These are phyloP conservation scores for Bibio marci DNA, from an alignment of 2,888 invertebrate species.

Conservation along the genomic window DNA sequence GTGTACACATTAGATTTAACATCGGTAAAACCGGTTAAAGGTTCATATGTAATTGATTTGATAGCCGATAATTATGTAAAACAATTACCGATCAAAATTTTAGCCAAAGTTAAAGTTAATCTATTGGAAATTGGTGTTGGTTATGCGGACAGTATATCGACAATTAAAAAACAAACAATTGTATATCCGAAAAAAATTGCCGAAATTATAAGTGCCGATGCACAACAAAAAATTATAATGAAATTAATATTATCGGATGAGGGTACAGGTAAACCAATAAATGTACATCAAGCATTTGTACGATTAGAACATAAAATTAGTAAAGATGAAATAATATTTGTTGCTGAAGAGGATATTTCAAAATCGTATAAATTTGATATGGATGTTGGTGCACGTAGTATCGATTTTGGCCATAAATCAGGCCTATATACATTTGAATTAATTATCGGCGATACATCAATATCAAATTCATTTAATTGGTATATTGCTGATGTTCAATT, in stretches of 20 bases:
- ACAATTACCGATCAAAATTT: slow-evolving; percentile 46
- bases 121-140: slow-evolving; percentile 72
- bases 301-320: slow-evolving; percentile 47
- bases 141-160: slow-evolving; percentile 78
- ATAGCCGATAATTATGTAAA: slow-evolving; percentile 46
- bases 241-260: slow-evolving; percentile 66
- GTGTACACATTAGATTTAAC: slow-evolving; percentile 61
- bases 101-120: slow-evolving; percentile 59
- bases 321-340: slow-evolving; percentile 78
- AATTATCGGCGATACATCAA: slow-evolving; percentile 79
- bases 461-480: slow-evolving; percentile 85
- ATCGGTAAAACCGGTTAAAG: slow-evolving; percentile 61
- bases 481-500: slow-evolving; percentile 58
- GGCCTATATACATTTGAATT: slow-evolving; percentile 69
- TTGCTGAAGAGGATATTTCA: slow-evolving; percentile 70
- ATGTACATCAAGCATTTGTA: slow-evolving; percentile 77
- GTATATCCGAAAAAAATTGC: slow-evolving; percentile 52
- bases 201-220: slow-evolving; percentile 63
- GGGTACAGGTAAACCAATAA: slow-evolving; percentile 43
- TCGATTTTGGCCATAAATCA: slow-evolving; percentile 57
- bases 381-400: slow-evolving; percentile 63
- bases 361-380: slow-evolving; percentile 80
- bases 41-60: slow-evolving; percentile 67
- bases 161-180: slow-evolving; percentile 59
- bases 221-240: slow-evolving; percentile 72